Percentiles rank a stretch among this genome's conserved stretches.
phyloP scores from a whole-genome alignment of 2,888 invertebrate genomes.

The Drosophila buzzatii region DNA sequence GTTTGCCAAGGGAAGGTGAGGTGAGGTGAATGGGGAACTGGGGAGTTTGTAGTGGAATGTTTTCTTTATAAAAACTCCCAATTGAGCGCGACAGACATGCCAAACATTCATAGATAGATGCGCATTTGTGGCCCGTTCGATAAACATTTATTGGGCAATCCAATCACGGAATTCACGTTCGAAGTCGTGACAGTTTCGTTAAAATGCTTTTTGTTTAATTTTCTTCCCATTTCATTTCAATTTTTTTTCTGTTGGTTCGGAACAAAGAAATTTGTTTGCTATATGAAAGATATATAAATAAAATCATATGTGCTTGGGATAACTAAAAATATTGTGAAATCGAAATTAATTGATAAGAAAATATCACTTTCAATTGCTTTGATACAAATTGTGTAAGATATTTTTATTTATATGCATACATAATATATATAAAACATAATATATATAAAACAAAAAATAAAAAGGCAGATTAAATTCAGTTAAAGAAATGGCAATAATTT shows the following conservation, averaged over 20 bases:
- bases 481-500: too few relatives aligned
- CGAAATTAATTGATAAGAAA: constrained; percentile 23
- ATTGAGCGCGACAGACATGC: constrained; percentile 50
- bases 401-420: too few relatives aligned
- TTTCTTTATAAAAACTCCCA: constrained; percentile 67
- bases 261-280: constrained; percentile 58
- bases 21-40: constrained; percentile 34
- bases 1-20: background rate
- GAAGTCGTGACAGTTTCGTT: constrained; percentile 74
- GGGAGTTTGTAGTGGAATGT: constrained; percentile 42
- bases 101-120: constrained; percentile 71
- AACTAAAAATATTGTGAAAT: constrained; percentile 15
- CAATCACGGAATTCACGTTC: constrained; percentile 79
- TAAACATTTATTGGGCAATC: constrained; percentile 82
- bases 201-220: constrained; percentile 69
- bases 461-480: too few relatives aligned
- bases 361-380: background rate
- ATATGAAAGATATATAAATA: constrained; percentile 61
- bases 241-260: constrained; percentile 14
- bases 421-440: too few relatives aligned
- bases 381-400: background rate
- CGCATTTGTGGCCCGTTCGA: constrained; percentile 73
- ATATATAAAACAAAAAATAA: too few relatives aligned
- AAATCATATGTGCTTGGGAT: constrained; percentile 37
- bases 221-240: constrained; percentile 34